These are phyloP conservation scores for Bos indicus DNA, from an alignment of 2,113 vertebrate species.

Conservation along the genomic window DNA sequence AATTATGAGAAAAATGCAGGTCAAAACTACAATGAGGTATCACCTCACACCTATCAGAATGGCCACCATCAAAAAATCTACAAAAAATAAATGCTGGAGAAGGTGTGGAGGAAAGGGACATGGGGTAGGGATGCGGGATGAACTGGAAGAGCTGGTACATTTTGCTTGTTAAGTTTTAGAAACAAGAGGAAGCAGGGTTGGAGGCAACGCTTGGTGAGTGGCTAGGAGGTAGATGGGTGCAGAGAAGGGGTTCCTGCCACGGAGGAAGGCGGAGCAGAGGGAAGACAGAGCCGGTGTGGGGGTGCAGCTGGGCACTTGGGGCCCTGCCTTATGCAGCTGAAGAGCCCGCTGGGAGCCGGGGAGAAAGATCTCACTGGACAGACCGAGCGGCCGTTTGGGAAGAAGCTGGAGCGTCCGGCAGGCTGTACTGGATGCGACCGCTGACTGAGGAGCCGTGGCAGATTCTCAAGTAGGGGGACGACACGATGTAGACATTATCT, in stretches of 20 bases:
- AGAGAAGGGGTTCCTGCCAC: neutral
- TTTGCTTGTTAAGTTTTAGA: neutral
- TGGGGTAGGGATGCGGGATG: neutral
- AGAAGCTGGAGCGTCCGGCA: neutral
- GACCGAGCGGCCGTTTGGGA: accelerated
- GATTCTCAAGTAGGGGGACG: neutral
- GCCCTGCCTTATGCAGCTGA: neutral
- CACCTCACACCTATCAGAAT: neutral
- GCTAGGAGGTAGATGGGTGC: neutral
- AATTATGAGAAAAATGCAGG: neutral
- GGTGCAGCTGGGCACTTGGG: accelerated
- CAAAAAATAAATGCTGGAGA: neutral
- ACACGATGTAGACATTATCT: neutral
- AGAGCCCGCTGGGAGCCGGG: accelerated
- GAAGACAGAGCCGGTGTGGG: neutral
- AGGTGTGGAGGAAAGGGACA: neutral
- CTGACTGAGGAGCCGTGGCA: neutral
- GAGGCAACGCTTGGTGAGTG: too few relatives aligned
- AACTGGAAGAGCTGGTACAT: neutral
- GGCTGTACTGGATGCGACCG: neutral
- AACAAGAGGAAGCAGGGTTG: neutral
- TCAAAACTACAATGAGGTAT: neutral
- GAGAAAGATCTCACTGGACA: neutral
- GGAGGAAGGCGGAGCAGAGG: too few relatives aligned
- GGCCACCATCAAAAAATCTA: neutral